Percentiles rank a stretch among this genome's conserved stretches.
Conservation (phyloP, 2,888 invertebrate species). For the Pherbina coryleti region DNA sequence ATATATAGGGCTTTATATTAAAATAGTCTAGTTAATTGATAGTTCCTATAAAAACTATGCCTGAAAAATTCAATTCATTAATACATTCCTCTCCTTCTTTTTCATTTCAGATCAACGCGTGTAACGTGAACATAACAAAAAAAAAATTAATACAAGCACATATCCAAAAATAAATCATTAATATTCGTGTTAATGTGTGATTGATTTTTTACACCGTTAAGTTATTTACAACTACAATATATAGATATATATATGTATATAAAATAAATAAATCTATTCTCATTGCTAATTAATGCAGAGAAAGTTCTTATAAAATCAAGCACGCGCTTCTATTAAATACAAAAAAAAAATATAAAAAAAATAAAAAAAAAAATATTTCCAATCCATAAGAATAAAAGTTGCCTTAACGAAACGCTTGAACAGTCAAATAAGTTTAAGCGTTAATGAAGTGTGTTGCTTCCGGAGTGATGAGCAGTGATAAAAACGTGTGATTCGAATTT, state of each 20-base stretch:
- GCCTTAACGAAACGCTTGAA: constrained; percentile 1
- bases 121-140: neutral
- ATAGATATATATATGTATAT: neutral
- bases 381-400: neutral
- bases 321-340: no score
- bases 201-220: constrained; percentile 27
- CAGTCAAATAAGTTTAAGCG: neutral
- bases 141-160: constrained; percentile 7
- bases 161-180: constrained; percentile 8
- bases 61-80: neutral
- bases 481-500: constrained; percentile 1
- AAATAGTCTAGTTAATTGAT: no score
- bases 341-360: no score
- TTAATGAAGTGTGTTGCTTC: constrained; percentile 20
- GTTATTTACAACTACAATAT: constrained; percentile 41
- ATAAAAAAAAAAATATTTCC: no score
- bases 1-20: no score
- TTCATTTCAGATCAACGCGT: constrained; percentile 7
- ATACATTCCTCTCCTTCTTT: constrained; percentile 1
- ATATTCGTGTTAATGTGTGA: constrained; percentile 22
- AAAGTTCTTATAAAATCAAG: neutral
- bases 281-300: neutral
- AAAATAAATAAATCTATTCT: neutral
- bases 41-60: no score
- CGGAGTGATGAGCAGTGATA: neutral